These are phyloP conservation scores for Apantesis nais DNA, from an alignment of 2,888 invertebrate genomes.

Conservation along the genomic window DNA sequence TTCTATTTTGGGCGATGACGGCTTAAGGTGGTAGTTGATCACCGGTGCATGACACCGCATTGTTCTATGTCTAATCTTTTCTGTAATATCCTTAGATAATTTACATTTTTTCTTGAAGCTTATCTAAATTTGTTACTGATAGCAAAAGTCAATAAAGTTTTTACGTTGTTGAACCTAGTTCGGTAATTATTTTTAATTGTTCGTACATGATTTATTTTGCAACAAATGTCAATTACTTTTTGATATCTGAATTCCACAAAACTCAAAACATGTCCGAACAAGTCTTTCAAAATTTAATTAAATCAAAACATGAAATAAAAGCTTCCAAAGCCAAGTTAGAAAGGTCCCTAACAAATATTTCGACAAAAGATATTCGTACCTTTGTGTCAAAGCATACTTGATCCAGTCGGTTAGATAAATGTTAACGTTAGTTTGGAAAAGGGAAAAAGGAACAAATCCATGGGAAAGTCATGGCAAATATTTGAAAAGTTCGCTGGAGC, in stretches of 20 bases:
- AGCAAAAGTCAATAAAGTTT: neutral
- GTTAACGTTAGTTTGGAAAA: conserved; percentile 72
- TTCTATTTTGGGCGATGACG: too few relatives aligned
- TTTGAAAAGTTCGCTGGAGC: conserved; percentile 76
- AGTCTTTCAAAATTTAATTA: conserved; percentile 38
- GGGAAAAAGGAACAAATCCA: conserved; percentile 72
- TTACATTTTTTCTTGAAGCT: neutral
- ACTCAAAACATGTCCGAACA: conserved; percentile 15
- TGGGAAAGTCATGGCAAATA: conserved; percentile 79
- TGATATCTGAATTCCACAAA: conserved; percentile 8
- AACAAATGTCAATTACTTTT: neutral
- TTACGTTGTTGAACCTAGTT: neutral
- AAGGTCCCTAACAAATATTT: conserved; percentile 65
- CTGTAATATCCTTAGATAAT: neutral
- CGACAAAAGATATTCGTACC: conserved; percentile 63
- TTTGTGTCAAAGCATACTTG: conserved; percentile 84
- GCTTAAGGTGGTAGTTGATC: too few relatives aligned
- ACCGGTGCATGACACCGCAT: too few relatives aligned
- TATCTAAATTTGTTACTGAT: neutral
- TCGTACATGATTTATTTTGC: neutral
- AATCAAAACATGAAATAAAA: conserved; percentile 34
- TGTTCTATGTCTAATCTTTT: neutral
- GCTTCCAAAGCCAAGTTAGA: conserved; percentile 38
- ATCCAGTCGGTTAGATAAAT: conserved; percentile 78
- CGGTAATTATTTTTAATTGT: neutral